Evolutionary conservation across 2,113 vertebrate species (phyloP).

Genomic region (Paratilapia polleni): DNA sequence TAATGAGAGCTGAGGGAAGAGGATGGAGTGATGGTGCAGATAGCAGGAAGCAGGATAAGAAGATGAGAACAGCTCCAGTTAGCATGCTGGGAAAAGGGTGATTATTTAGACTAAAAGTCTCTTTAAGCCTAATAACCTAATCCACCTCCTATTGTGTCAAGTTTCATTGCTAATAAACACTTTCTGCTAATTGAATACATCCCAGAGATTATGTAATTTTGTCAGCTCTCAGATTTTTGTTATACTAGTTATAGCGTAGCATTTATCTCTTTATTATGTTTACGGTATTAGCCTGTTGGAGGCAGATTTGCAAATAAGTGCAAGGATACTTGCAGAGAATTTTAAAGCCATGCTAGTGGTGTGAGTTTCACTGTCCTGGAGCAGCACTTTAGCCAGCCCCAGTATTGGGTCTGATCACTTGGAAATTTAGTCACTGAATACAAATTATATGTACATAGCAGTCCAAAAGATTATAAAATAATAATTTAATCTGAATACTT

Average conservation of each 20-base stretch:
- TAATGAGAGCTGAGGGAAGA: neutral
- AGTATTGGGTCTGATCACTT: too few species aligned
- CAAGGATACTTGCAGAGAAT: neutral
- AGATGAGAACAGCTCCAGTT: neutral
- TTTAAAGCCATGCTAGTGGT: neutral
- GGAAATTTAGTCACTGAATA: too few species aligned
- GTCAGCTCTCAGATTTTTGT: neutral
- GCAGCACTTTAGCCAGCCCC: too few species aligned
- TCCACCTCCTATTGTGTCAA: neutral
- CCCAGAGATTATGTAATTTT: neutral
- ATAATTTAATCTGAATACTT: neutral
- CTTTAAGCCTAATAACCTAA: neutral
- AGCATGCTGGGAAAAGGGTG: neutral
- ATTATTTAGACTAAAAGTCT: conserved; percentile 1
- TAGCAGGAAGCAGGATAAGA: neutral
- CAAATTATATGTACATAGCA: neutral
- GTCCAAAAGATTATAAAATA: neutral
- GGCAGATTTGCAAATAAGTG: neutral
- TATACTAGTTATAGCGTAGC: neutral
- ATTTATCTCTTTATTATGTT: neutral
- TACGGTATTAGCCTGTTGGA: neutral
- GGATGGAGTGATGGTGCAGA: neutral
- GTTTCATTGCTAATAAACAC: neutral
- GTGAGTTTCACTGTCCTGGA: neutral
- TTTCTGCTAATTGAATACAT: neutral